These are phyloP conservation scores for Tenrec ecaudatus DNA, from an alignment of 2,113 vertebrate species.

Conservation along the genomic window DNA sequence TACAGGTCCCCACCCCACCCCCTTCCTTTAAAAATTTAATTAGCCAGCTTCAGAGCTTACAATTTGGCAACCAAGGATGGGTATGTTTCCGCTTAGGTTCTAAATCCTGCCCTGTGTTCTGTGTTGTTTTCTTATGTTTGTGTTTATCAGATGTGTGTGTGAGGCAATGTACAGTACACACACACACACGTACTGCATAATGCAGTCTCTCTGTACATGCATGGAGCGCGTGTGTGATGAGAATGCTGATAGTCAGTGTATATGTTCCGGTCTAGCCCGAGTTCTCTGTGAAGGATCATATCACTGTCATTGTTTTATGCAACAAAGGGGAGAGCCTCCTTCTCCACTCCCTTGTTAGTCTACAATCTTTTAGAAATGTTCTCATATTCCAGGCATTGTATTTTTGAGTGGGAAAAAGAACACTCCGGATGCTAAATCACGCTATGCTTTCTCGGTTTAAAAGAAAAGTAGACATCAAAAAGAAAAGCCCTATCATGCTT, in stretches of 20 bases:
- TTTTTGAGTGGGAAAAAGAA: slow-evolving; percentile 9
- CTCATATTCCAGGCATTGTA: slow-evolving; percentile 6
- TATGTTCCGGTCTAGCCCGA: background rate
- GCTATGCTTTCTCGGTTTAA: slow-evolving; percentile 34
- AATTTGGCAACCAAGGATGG: background rate
- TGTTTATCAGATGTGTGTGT: background rate
- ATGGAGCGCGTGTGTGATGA: background rate
- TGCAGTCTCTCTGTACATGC: background rate
- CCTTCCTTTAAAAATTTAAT: too few relatives aligned
- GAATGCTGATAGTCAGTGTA: background rate
- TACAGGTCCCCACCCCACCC: background rate
- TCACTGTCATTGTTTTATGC: background rate
- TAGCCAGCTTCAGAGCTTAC: background rate
- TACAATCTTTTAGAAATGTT: slow-evolving; percentile 6
- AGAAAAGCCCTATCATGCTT: background rate
- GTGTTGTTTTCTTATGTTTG: background rate
- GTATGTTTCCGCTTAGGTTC: background rate
- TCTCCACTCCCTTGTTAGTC: background rate
- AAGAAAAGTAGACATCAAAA: background rate
- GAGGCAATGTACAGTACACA: background rate
- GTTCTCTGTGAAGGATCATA: background rate
- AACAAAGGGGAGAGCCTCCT: background rate
- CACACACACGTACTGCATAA: background rate
- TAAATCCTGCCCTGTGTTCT: background rate
- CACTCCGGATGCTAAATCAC: slow-evolving; percentile 5